Base-by-base conservation (phyloP, 30 jellyfish, hydroid and myxozoan genomes). In the Clytia hemisphaerica region DNA sequence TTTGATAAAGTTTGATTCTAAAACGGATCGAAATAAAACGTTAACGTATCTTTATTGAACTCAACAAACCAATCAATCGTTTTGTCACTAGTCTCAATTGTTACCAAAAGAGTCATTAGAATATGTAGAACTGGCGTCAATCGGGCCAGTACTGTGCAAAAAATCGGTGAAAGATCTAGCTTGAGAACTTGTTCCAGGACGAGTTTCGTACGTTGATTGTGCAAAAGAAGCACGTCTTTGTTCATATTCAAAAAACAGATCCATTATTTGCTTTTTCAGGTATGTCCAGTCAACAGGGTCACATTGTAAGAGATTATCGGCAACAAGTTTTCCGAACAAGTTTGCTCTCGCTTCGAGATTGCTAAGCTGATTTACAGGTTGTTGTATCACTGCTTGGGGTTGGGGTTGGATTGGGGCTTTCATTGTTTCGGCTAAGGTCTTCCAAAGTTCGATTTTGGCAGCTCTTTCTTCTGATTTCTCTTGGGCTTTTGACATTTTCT, bases 211-310 rank as follows among this genome's bases (percentile, higher is more conserved):
- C n/a, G n/a, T n/a, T n/a, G n/a, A n/a, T 0, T 2, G 53, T 0
- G 70, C 49, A 5, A 1, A 1, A 1, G 36, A 4, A 0, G 0
- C 2, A 21, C 44, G 0, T 4, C 30, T 57, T 0, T 57, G 55
- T 33, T 57, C 38, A 57, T 51, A 51, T 57, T 57, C 53, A 45
- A 57, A 57, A 33, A 57, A 57, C 0, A 57, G 6, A 2, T 57
- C 70, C 70, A 57, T 57, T 22, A 57, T 33, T 33, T 57, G 16
- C 28, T 51, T 57, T 31, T 57, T 22, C 50, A 57, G 42, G 44
- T 22, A 21, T 25, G 70, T 9, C 70, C 70, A 57, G 30, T 57
- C 53, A 0, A 22, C 30, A 22, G 36, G 12, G 2, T 57, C 70
- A 22, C 49, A 57, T 45, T 57, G 38, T n/a, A 57, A 31, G 15